A percentile compares a stretch with the other conserved stretches of the same genome.
These are phyloP conservation scores for Homalodisca vitripennis DNA, from an alignment of 1,140 invertebrate species.

Conservation along the genomic window DNA sequence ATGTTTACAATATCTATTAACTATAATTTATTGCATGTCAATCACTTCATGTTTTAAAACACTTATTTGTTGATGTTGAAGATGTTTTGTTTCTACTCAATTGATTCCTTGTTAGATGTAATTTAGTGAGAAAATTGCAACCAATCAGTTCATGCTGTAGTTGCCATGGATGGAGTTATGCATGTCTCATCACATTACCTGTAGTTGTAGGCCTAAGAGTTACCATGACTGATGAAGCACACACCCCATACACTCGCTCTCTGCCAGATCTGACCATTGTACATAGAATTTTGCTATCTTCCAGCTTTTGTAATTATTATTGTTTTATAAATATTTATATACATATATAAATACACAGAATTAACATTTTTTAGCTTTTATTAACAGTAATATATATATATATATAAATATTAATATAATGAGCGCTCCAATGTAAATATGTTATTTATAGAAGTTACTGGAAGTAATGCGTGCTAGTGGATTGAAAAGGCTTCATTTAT, in stretches of 20 bases:
- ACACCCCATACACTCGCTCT: slow-evolving; percentile 5
- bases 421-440: slow-evolving; percentile 11
- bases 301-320: slow-evolving; percentile 28
- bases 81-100: too few relatives aligned
- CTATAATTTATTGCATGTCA: too few relatives aligned
- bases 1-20: too few relatives aligned
- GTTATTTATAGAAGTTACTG: slow-evolving; percentile 12
- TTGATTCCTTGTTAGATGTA: too few relatives aligned
- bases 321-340: slow-evolving; percentile 28
- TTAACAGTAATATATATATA: slow-evolving; percentile 25
- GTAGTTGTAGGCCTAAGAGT: slow-evolving; percentile 2
- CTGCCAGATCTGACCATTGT: slow-evolving; percentile 19
- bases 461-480: slow-evolving; percentile 19
- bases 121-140: too few relatives aligned
- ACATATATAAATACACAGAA: slow-evolving; percentile 2
- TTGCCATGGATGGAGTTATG: too few relatives aligned
- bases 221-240: slow-evolving; percentile 15
- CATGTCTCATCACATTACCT: too few relatives aligned
- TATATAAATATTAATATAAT: slow-evolving; percentile 11
- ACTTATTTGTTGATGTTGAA: too few relatives aligned
- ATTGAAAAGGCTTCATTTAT: slow-evolving; percentile 1
- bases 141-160: too few relatives aligned
- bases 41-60: too few relatives aligned
- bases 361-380: slow-evolving; percentile 31
- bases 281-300: slow-evolving; percentile 24